These are phyloP conservation scores for Stenodera caucasica DNA, from an alignment of 2,888 invertebrate species.

Conservation along the genomic window DNA sequence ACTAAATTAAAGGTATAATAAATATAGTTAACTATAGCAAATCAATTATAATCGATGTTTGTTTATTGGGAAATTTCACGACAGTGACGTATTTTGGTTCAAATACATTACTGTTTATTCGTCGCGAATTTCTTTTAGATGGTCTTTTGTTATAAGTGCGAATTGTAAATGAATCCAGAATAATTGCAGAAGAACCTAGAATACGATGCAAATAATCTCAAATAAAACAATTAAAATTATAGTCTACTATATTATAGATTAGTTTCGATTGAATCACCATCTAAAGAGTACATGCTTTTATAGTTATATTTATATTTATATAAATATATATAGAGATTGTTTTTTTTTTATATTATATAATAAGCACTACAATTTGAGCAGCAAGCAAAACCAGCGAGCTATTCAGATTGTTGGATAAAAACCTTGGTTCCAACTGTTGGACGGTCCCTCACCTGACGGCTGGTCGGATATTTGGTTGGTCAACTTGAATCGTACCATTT, in stretches of 20 bases:
- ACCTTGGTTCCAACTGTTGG: conserved; percentile 83
- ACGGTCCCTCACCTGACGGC: conserved; percentile 89
- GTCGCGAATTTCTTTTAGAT: background rate
- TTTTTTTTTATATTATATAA: conserved; percentile 20
- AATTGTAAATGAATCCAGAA: background rate
- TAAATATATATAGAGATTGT: background rate
- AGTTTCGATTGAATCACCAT: conserved; percentile 15
- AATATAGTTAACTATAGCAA: conserved; percentile 9
- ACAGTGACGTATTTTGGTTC: background rate
- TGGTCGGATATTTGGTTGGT: conserved; percentile 96
- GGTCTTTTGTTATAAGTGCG: conserved; percentile 8
- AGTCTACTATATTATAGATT: conserved; percentile 3
- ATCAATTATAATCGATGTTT: background rate
- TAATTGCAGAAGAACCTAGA: background rate
- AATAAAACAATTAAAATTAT: conserved; percentile 6
- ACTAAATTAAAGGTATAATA: conserved; percentile 7
- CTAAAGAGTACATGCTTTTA: conserved; percentile 25
- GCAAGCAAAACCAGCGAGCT: conserved; percentile 66
- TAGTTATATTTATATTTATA: conserved; percentile 1
- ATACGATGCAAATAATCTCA: conserved; percentile 12
- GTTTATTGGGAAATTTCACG: background rate
- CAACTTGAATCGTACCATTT: conserved; percentile 85
- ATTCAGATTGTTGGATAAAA: conserved; percentile 70
- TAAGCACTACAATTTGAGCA: conserved; percentile 45
- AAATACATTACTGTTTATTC: conserved; percentile 2